Evolutionary conservation across 2,113 vertebrate genomes (phyloP).

Genomic region (Morphnarchus princeps): DNA sequence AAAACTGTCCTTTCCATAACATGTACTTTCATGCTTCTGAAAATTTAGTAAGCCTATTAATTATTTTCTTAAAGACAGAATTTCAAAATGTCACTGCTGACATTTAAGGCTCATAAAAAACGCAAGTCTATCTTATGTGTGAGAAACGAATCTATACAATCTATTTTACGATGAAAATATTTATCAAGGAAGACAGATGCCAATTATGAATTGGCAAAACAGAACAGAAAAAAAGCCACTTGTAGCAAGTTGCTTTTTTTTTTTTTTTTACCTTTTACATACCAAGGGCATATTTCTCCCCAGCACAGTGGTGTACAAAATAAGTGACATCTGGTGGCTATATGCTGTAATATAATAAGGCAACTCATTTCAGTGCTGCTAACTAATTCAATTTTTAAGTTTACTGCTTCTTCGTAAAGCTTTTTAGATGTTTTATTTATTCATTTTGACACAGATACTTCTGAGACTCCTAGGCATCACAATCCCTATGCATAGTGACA

Average conservation of each 20-base stretch:
- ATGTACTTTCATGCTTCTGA: neutral
- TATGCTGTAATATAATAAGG: neutral
- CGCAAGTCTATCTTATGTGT: neutral
- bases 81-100: neutral
- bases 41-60: neutral
- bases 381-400: neutral
- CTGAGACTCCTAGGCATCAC: neutral
- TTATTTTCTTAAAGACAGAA: neutral
- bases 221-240: neutral
- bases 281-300: neutral
- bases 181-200: neutral
- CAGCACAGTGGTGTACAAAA: neutral
- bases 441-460: neutral
- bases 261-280: neutral
- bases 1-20: neutral
- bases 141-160: neutral
- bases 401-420: neutral
- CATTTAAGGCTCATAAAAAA: constrained; percentile 30
- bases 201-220: neutral
- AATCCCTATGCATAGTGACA: neutral
- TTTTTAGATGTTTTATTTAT: neutral
- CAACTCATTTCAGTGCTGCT: neutral
- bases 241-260: neutral
- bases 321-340: constrained; percentile 29
- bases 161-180: neutral